These are phyloP conservation scores for Muscidifurax raptorellus DNA, from an alignment of 1,140 invertebrate species.

Conservation along the genomic window DNA sequence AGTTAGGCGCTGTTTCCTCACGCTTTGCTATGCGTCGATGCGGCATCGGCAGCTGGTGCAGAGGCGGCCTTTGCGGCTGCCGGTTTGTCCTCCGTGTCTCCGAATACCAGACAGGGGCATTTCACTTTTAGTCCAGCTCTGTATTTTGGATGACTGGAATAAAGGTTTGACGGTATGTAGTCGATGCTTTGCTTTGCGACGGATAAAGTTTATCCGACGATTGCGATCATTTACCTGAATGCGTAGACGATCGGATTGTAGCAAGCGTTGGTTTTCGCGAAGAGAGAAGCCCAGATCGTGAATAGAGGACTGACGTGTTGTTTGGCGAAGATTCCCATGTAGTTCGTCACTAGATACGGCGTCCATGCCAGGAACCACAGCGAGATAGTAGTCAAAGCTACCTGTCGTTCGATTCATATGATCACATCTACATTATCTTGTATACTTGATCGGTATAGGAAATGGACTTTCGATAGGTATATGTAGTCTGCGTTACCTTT, in stretches of 20 bases:
- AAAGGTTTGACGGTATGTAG: constrained; percentile 25
- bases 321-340: constrained; percentile 82
- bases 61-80: background rate
- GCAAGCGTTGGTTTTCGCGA: constrained; percentile 86
- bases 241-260: constrained; percentile 91
- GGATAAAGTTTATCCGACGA: constrained; percentile 4
- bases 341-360: constrained; percentile 89
- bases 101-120: constrained; percentile 82
- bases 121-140: constrained; percentile 82
- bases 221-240: constrained; percentile 79
- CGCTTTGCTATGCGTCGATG: constrained; percentile 40
- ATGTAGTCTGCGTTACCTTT: constrained; percentile 73
- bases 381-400: constrained; percentile 87
- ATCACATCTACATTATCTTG: too few species aligned
- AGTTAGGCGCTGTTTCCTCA: background rate
- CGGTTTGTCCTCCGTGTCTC: constrained; percentile 53
- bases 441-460: too few species aligned
- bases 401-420: constrained; percentile 66
- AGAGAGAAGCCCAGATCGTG: constrained; percentile 87
- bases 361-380: constrained; percentile 92
- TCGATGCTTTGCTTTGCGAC: background rate
- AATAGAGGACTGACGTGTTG: constrained; percentile 82
- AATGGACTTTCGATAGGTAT: background rate
- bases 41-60: background rate
- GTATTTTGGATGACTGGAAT: constrained; percentile 85